Evolutionary conservation across 2,888 invertebrate species (phyloP).

Genomic region (Spodoptera exigua): DNA sequence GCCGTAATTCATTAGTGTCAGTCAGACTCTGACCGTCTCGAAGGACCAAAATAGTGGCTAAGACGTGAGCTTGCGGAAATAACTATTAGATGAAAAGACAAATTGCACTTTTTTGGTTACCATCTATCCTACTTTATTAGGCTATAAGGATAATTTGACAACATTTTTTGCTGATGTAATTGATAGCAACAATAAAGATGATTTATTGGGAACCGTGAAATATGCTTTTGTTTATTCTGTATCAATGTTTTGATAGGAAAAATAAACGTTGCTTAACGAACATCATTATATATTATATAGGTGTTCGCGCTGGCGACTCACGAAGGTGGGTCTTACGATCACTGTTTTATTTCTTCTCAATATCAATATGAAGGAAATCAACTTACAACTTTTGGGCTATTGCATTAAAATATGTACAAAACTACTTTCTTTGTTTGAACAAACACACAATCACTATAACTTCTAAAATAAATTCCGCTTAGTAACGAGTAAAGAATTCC

Average conservation of each 20-base stretch:
- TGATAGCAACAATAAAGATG: slow-evolving; percentile 34
- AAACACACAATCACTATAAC: neutral
- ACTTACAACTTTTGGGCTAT: too few species aligned
- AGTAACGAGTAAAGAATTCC: too few species aligned
- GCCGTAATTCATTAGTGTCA: slow-evolving; percentile 62
- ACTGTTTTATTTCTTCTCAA: too few species aligned
- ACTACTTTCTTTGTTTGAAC: neutral
- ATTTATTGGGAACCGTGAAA: slow-evolving; percentile 21
- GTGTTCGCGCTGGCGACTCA: too few species aligned
- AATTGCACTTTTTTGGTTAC: slow-evolving; percentile 47
- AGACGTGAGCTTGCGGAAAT: slow-evolving; percentile 45
- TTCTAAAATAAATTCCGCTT: neutral
- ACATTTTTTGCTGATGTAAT: slow-evolving; percentile 30
- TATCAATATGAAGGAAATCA: too few species aligned
- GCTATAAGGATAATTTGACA: slow-evolving; percentile 43
- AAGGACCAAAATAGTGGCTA: slow-evolving; percentile 36
- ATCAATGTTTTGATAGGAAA: neutral
- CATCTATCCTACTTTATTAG: slow-evolving; percentile 37
- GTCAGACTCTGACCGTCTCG: slow-evolving; percentile 51
- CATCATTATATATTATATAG: too few species aligned
- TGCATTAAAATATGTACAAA: too few species aligned
- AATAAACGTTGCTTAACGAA: too few species aligned
- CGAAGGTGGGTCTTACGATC: too few species aligned
- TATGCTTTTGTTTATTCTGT: slow-evolving; percentile 31
- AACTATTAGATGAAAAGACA: slow-evolving; percentile 26